Evolutionary conservation across 2,888 invertebrate species (phyloP), one percentile per base, ranked within the genome.

Genomic region (Abscondita cerata): DNA sequence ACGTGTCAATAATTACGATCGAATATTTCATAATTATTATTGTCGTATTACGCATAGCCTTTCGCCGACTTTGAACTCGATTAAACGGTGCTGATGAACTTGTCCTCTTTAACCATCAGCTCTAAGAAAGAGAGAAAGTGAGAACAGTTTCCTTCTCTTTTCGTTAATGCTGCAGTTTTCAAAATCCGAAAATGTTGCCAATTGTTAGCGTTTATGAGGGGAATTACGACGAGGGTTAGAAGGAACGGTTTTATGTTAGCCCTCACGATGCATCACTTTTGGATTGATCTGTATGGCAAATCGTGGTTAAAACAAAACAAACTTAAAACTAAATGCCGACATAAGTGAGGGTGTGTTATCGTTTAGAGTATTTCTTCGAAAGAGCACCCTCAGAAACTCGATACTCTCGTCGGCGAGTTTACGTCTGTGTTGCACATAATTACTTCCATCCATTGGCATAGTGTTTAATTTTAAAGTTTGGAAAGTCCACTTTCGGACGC

Each of bases 21-120:
- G 34, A 55, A 40, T 59, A 56, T 60, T 64, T 60, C 60, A 57
- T 64, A 60, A 64, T 55, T 64, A 64, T 55, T 64, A 64, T 64
- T 57, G 55, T 59, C 55, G 55, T 52, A 55, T 55, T 59, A 55
- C 64, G 63, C 66, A 62, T 64, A 65, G 67, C 68, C 68, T 71
- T 71, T 69, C 71, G 70, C 70, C 69, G 72, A 71, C 71, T 72
- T 72, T 72, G 72, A 72, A 72, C 72, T 71, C 71, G 71, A 70
- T 70, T 65, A 64, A 66, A 58, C 60, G 59, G 65, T 66, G 66
- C 69, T 66, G 67, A 67, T 65, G 71, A 70, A 71, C 72, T 70
- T 70, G 72, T 70, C 70, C 70, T 72, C 67, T 66, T 67, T 69
- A 64, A 52, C 65, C 53, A n/a, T n/a, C n/a, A 64, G 62, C 63